Evolutionary conservation across 2,888 invertebrate species (phyloP), one percentile per base, ranked within the genome.

Genomic region (Hartigia nigra): DNA sequence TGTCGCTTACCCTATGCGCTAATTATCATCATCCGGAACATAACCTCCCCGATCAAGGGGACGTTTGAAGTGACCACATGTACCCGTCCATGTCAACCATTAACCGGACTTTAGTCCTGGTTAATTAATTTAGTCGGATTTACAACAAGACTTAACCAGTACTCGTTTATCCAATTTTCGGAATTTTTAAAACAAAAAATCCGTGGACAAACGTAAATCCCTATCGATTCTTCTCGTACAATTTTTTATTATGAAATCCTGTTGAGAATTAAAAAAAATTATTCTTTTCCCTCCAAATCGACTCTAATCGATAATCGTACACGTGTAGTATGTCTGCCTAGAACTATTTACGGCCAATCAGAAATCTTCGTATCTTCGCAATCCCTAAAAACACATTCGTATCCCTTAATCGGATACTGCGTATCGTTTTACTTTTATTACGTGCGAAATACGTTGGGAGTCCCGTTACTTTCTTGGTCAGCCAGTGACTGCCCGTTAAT

Each of bases 1-100:
- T 78, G 84, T 83, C 84, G 79, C 82, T 79, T 82, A 79, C 81
- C 75, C 78, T 79, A 75, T 77, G 81, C 76, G 86, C 85, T 83
- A 77, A 74, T 77, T 84, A 83, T 83, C 81, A 80, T 81, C 79
- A 34, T 78, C 81, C 81, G 79, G 81, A 82, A 82, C 77, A 31
- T 36, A 37, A 39, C 75, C 78, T 74, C 75, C 69, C 75, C 75
- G 76, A 76, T 76, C 39, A 37, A 55, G 36, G 69, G 76, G 80
- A 84, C 82, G 88, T 88, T 87, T 87, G 87, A 84, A 87, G 87
- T 86, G 87, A 85, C 86, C 87, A 81, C 77, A 80, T 76, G 74
- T 75, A 77, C 74, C 77, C 82, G 12, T n/a, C 75, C 75, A 32
- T 55, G 81, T 79, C 77, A 79, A 81, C 78, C 85, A 84, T 87